These are phyloP conservation scores for Wiebesia pumilae DNA, from an alignment of 1,140 invertebrate genomes.

Conservation along the genomic window DNA sequence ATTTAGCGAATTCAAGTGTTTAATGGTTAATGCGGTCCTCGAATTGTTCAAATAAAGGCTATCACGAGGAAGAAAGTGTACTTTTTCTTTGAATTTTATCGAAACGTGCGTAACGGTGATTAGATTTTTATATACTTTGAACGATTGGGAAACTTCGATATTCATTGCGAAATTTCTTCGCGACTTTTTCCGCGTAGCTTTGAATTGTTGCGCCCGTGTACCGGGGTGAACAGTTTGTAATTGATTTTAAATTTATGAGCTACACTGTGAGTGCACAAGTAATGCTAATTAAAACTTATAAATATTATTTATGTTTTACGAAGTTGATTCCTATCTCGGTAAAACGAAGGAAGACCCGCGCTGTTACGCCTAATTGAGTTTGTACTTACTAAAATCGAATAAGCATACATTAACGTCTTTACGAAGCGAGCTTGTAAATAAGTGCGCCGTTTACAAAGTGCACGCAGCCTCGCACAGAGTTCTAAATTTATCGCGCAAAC, in stretches of 20 bases:
- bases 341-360: background rate
- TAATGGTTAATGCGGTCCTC: too few relatives aligned
- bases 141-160: too few relatives aligned
- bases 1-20: too few relatives aligned
- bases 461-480: background rate
- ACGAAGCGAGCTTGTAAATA: conserved; percentile 14
- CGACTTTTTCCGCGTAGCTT: too few relatives aligned
- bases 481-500: conserved; percentile 9
- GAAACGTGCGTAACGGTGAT: too few relatives aligned
- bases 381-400: conserved; percentile 39
- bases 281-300: conserved; percentile 29
- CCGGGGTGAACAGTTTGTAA: too few relatives aligned
- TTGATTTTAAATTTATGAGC: background rate
- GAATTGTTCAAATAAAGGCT: too few relatives aligned
- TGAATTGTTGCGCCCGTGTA: too few relatives aligned
- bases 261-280: background rate
- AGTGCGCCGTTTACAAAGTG: conserved; percentile 38
- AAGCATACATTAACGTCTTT: conserved; percentile 31
- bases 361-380: conserved; percentile 37
- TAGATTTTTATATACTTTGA: too few relatives aligned
- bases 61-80: too few relatives aligned
- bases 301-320: conserved; percentile 15
- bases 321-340: background rate
- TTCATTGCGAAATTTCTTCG: too few relatives aligned
- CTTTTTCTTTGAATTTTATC: too few relatives aligned